A percentile compares a stretch with the other conserved stretches of the same genome.
Evolutionary conservation across 1,140 invertebrate species (phyloP).

Genomic region (Streblospio benedicti): DNA sequence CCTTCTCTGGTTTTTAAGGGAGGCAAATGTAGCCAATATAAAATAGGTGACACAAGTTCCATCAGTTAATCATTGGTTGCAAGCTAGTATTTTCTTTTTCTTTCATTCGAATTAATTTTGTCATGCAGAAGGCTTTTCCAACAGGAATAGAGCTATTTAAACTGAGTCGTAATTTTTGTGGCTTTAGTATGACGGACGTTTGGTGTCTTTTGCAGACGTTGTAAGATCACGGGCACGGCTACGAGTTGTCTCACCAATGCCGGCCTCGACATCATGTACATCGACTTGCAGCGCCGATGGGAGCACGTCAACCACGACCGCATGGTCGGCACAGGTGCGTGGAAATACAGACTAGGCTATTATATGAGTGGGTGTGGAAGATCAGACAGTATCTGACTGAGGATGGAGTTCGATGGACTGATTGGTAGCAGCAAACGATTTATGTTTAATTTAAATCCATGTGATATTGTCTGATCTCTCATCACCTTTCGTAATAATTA

Average conservation of each 20-base stretch:
- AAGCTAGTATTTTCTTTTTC: too few species aligned
- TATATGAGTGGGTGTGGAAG: not conserved
- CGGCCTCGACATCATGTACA: constrained; percentile 39
- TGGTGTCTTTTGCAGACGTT: too few species aligned
- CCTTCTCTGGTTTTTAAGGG: too few species aligned
- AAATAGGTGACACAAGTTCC: too few species aligned
- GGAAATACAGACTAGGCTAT: not conserved
- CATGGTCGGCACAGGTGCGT: not conserved
- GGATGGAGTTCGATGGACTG: not conserved
- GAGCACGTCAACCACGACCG: constrained; percentile 22
- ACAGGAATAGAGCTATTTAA: too few species aligned
- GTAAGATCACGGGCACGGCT: too few species aligned
- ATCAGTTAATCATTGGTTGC: too few species aligned
- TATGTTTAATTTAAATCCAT: not conserved
- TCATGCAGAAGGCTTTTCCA: too few species aligned
- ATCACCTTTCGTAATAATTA: not conserved
- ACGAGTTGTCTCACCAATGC: constrained; percentile 36
- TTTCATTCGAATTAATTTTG: too few species aligned
- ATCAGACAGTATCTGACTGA: not conserved
- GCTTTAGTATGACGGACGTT: too few species aligned
- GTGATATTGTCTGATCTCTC: not conserved
- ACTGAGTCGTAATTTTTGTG: too few species aligned
- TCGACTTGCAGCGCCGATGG: constrained; percentile 40
- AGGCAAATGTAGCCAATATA: too few species aligned
- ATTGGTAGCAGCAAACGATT: not conserved